These are phyloP conservation scores for Dioctria linearis DNA, from an alignment of 2,888 invertebrate genomes.

Conservation along the genomic window DNA sequence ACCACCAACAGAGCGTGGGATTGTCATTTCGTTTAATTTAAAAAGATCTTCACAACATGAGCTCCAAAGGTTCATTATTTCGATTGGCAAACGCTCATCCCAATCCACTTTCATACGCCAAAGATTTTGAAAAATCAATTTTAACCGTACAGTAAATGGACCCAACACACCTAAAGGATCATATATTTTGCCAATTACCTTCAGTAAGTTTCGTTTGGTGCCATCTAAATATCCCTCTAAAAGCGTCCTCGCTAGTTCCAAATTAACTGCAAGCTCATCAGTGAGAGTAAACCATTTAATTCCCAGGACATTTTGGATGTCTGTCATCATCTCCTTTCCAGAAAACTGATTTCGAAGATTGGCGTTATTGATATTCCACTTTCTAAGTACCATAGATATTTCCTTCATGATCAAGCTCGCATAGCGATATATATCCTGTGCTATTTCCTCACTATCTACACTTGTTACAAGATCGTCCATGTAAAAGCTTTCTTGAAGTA, in stretches of 20 bases:
- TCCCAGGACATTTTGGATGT: neutral
- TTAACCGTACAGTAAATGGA: neutral
- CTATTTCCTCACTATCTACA: constrained; percentile 46
- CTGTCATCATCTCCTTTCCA: neutral
- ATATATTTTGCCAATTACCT: constrained; percentile 2
- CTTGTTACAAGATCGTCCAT: constrained; percentile 50
- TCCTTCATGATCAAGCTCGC: constrained; percentile 48
- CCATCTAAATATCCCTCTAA: too few species aligned
- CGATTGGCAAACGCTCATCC: constrained; percentile 1
- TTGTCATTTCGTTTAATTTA: constrained; percentile 21
- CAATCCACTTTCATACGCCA: constrained; percentile 1
- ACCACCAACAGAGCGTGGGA: constrained; percentile 30
- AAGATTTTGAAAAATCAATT: neutral
- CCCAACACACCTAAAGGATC: neutral
- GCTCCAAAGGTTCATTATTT: constrained; percentile 28
- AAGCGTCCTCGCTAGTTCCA: too few species aligned
- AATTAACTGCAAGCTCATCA: neutral
- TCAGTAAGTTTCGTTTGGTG: too few species aligned
- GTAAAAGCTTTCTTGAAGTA: constrained; percentile 40
- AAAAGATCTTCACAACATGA: neutral
- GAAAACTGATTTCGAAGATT: constrained; percentile 26
- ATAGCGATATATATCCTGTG: constrained; percentile 29
- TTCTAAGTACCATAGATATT: constrained; percentile 46
- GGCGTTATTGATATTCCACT: constrained; percentile 50
- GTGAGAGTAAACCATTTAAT: neutral